Conservation (phyloP, 2,797 vertebrate genomes). For the Steatocranus sp. region DNA sequence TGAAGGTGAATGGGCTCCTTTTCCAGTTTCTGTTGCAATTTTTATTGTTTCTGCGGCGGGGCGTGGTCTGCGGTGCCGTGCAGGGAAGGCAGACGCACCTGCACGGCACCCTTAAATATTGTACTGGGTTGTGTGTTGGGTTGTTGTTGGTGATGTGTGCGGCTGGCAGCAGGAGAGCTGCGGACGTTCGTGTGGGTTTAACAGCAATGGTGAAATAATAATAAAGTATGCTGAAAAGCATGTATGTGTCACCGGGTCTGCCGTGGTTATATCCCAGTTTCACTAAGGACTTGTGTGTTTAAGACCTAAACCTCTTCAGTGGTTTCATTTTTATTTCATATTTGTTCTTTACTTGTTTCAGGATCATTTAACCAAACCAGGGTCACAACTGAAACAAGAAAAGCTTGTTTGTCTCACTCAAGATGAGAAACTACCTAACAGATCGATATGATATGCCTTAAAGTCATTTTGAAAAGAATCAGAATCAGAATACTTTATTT, state of each 20-base stretch:
- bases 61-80: neutral
- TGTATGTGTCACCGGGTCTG: fast-evolving
- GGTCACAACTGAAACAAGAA: neutral
- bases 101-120: neutral
- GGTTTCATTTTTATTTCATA: neutral
- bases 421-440: neutral
- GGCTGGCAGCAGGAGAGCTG: neutral
- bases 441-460: neutral
- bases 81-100: fast-evolving
- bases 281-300: neutral
- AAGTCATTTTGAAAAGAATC: neutral
- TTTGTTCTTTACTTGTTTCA: neutral
- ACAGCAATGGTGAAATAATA: neutral
- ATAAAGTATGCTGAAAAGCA: neutral
- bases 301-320: fast-evolving
- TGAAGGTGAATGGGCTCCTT: neutral
- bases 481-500: neutral
- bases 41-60: neutral
- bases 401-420: neutral
- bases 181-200: neutral
- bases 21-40: neutral
- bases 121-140: neutral
- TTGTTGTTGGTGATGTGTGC: neutral
- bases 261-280: neutral
- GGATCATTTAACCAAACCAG: neutral